These are phyloP conservation scores for Archivesica marissinica DNA, from an alignment of 1,140 invertebrate genomes.

Conservation along the genomic window DNA sequence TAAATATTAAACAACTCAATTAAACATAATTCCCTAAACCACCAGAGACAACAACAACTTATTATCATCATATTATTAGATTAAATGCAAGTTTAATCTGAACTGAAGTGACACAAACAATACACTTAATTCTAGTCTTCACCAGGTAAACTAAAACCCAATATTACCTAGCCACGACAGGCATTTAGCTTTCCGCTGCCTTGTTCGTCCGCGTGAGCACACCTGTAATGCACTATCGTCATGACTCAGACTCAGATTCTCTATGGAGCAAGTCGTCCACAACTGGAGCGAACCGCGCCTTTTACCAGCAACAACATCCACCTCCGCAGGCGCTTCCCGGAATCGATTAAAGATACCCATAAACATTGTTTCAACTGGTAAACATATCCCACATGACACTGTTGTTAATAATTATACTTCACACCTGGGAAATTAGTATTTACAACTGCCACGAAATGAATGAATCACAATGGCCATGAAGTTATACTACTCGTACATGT, in stretches of 20 bases:
- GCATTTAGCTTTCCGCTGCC: slow-evolving; percentile 45
- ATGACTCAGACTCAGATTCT: slow-evolving; percentile 54
- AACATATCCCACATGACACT: too few relatives aligned
- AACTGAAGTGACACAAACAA: too few relatives aligned
- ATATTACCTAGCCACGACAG: slow-evolving; percentile 54
- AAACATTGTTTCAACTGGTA: slow-evolving; percentile 11
- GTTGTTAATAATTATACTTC: too few relatives aligned
- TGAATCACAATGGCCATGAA: not conserved
- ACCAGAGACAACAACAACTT: too few relatives aligned
- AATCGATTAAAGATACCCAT: not conserved
- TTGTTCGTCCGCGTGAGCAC: slow-evolving; percentile 30
- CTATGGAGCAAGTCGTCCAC: slow-evolving; percentile 28
- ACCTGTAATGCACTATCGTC: slow-evolving; percentile 49
- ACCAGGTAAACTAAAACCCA: not conserved
- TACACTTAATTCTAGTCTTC: not conserved
- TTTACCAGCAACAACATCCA: not conserved
- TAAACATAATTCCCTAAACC: too few relatives aligned
- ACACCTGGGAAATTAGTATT: too few relatives aligned
- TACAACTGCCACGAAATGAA: too few relatives aligned
- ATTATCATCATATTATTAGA: too few relatives aligned
- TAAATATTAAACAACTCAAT: too few relatives aligned
- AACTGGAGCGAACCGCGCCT: slow-evolving; percentile 48
- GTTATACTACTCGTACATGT: not conserved
- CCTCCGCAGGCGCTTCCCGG: not conserved
- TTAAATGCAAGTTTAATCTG: too few relatives aligned